Base-by-base conservation (phyloP, 2,888 invertebrate species). In the Octonoba sinensis region DNA sequence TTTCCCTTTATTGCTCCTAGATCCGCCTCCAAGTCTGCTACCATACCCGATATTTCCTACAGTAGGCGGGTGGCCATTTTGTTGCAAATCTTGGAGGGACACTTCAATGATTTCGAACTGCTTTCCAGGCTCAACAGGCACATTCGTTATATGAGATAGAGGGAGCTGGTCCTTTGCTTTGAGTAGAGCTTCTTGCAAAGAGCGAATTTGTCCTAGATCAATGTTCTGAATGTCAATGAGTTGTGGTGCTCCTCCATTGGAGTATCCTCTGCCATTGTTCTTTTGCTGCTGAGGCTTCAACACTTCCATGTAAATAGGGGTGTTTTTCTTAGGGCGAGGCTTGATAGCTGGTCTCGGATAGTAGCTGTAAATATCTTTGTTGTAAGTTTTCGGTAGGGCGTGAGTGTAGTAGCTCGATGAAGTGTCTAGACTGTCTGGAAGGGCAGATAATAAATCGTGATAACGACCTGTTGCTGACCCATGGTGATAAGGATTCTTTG, bases 341-440 rank as follows among this genome's bases (percentile, higher is more conserved):
- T 70, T 69, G 15, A 82, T 76, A 1, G 82, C 82, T 18, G 82
- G 82, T 36, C 82, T 65, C 0, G 82, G 82, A 57, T 82, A 82
- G 64, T 82, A 82, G 20, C 57, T 82, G 36, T 76, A 82, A 16
- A 82, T 82, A 60, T 82, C 76, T 59, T 82, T 82, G 15, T 71
- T 47, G 36, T 76, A 76, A 56, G n/a, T 0, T 11, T 47, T 12
- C 18, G 82, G 75, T 20, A 81, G 27, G 11, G 78, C 65, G 22
- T 73, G 73, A 0, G 71, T 47, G 56, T 82, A 82, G 46, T 60
- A 76, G 22, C 18, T 66, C n/a, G 82, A 47, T 1, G 76, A n/a
- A 0, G 76, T n/a, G 18, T 76, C 82, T 8, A 59, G 65, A 49
- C 54, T 75, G 24, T 51, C 56, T 0, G 82, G 76, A 15, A 76